Percentiles rank a stretch among this genome's conserved stretches.
Evolutionary conservation across 2,797 vertebrate species (phyloP).

Genomic region (Microctenopoma steveboyesi): DNA sequence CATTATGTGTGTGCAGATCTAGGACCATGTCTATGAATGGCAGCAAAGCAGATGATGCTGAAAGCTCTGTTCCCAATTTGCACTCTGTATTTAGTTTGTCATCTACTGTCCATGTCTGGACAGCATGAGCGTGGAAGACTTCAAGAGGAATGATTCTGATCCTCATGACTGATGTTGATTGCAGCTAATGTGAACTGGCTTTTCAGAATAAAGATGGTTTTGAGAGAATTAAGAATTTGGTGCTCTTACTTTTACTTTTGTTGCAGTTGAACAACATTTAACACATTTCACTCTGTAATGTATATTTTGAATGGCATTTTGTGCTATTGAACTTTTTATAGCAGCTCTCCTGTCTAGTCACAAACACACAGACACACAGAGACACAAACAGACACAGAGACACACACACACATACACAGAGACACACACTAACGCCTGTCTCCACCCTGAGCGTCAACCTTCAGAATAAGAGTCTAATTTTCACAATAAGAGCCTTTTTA

Average conservation of each 20-base stretch:
- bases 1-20: slow-evolving; percentile 32
- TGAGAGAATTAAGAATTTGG: slow-evolving; percentile 74
- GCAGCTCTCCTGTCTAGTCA: no score
- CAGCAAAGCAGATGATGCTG: slow-evolving; percentile 23
- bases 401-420: no score
- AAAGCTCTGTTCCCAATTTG: slow-evolving; percentile 42
- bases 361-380: no score
- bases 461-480: no score
- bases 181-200: slow-evolving; percentile 81
- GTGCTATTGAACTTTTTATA: no score
- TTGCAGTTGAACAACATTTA: not conserved
- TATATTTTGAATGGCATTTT: no score
- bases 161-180: slow-evolving; percentile 61
- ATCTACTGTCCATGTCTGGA: slow-evolving; percentile 34
- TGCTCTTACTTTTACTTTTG: slow-evolving; percentile 25
- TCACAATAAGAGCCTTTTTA: no score
- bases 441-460: no score
- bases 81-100: slow-evolving; percentile 37
- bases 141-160: slow-evolving; percentile 42
- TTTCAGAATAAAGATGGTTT: slow-evolving; percentile 85
- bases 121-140: slow-evolving; percentile 53
- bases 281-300: no score
- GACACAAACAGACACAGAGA: no score
- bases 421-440: no score
- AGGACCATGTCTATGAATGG: slow-evolving; percentile 44